Evolutionary conservation across 1,140 invertebrate genomes (phyloP), one percentile per base, ranked within the genome.

Genomic region (Atta colombica): DNA sequence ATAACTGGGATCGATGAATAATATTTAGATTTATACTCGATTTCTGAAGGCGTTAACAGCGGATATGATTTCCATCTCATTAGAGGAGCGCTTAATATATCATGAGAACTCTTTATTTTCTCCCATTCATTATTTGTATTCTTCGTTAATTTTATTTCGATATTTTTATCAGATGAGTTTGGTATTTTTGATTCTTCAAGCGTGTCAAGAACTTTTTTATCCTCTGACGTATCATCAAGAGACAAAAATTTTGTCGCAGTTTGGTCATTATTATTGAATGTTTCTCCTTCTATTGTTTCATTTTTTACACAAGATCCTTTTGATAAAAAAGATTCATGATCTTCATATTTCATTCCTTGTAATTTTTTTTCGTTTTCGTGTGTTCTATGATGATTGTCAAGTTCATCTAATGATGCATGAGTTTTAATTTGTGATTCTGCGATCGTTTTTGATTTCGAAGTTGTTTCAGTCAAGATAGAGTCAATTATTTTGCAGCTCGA

Each of bases 401-500:
- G 25, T 55, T 74, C 58, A 28, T 88, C 51, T 18, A 77, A 53
- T 4, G 65, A 90, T 2, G 66, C 53, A 35, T 68, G 18, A 49
- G 3, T 68, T 39, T 12, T 39, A 35, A 14, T 55, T 25, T 28
- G 18, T 18, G 71, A 81, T 28, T 39, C 5, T 18, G 28, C 53
- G 3, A 51, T 28, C 7, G 21, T 12, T 12, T 74, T 71, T 7
- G 80, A 63, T 21, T 78, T 85, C 25, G 55, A 51, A 63, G 18
- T 75, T 8, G 7, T 66, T 3, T 75, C n/a, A 25, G 87, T 35
- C 25, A 85, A 63, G 6, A 85, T 69, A 28, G 69, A 88, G 3
- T 92, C 87, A 2, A 91, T 58, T 25, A 91, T 61, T 28, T 80
- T 74, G 16, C 85, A 77, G 10, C 69, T 85, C 7, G 74, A 53